Base-by-base conservation (phyloP, 2,797 vertebrate species). In the Mallotus villosus region DNA sequence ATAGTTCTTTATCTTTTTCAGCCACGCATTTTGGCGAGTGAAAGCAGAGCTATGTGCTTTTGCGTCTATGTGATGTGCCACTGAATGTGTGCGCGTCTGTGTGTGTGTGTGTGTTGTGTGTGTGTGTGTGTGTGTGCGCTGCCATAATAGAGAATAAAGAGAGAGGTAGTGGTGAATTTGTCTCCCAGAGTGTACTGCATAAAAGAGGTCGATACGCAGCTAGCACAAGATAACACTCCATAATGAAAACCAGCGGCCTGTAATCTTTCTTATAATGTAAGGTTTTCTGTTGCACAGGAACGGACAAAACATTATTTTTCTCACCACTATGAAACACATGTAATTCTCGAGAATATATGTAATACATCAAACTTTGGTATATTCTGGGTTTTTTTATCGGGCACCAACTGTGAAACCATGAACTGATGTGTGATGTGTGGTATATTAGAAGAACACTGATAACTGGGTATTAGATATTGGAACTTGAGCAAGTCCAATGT, bases 191-290 rank as follows among this genome's bases (percentile, higher is more conserved):
- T n/a, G 60, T 7, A 17, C 27, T 62, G 60, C 60, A 62, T 62
- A 32, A 62, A 62, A 19, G 21, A 32, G 27, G 60, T 62, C 60
- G 60, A 62, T 62, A 62, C 60, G 32, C 60, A 17, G 60, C 59
- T 25, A 61, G 21, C 60, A n/a, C 27, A 27, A 14, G 6, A 32
- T 62, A 27, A 62, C 60, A 19, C 17, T 62, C 7, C 16, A 62
- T 62, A 29, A 32, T 62, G 24, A 27, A 32, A 17, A 62, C 5
- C 60, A 62, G 60, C 25, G 2, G 60, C 22, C 25, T 17, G 60
- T 29, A 62, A 62, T 32, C 60, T 19, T 27, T 27, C 17, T 27
- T 27, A 62, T 62, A 32, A 29, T 62, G 11, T 16, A 5, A 17
- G 14, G 16, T 25, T 17, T 61, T 27, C 24, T 61, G 25, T 27